phyloP scores from a whole-genome alignment of 2,113 vertebrate genomes.

The Nibea albiflora region DNA sequence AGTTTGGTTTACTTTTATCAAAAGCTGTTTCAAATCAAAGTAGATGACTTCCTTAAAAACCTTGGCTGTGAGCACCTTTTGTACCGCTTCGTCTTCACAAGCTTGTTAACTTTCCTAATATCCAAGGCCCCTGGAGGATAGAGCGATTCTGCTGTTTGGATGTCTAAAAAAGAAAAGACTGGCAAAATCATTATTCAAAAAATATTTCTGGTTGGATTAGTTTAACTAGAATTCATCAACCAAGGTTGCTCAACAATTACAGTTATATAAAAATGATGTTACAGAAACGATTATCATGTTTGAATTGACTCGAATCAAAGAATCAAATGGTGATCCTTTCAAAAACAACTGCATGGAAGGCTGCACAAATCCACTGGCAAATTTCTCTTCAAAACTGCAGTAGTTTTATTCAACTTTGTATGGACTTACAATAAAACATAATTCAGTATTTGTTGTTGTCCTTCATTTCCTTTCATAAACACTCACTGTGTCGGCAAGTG shows the following conservation, averaged over 20 bases:
- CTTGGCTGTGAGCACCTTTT: neutral
- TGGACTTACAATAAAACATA: neutral
- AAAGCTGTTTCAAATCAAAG: neutral
- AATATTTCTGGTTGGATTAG: neutral
- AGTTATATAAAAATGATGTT: neutral
- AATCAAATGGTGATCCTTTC: neutral
- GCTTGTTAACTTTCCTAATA: neutral
- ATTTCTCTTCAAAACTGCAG: neutral
- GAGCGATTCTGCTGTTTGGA: neutral
- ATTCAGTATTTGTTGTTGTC: neutral
- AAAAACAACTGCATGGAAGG: neutral
- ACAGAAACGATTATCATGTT: neutral
- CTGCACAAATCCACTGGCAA: neutral
- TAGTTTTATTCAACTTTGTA: neutral
- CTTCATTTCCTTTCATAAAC: neutral
- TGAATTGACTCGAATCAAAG: neutral
- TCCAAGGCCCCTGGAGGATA: neutral
- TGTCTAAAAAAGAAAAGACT: neutral
- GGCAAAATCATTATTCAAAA: neutral
- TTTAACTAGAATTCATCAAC: too few relatives aligned
- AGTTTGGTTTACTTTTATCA: slow-evolving; percentile 1
- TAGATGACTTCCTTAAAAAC: neutral
- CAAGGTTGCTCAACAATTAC: too few relatives aligned
- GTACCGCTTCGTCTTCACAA: neutral
- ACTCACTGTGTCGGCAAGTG: too few relatives aligned